Evolutionary conservation across 1,140 invertebrate genomes (phyloP), one percentile per base, ranked within the genome.

Genomic region (Caerostris darwini): DNA sequence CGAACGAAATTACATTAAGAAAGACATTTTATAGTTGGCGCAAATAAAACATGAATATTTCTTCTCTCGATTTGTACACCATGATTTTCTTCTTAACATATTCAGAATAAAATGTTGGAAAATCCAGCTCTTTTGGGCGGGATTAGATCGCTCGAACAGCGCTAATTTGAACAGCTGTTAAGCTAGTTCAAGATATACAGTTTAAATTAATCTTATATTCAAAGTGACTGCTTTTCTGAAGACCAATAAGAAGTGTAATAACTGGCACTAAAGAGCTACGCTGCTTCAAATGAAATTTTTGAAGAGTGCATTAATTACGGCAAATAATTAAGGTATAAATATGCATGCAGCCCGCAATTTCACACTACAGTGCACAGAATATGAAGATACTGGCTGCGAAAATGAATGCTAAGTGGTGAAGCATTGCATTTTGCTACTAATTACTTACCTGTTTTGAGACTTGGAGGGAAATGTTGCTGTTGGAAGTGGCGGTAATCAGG

Each of bases 241-340:
- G 56, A 83, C 82, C 82, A 83, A 83, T 83, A 83, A 83, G 82
- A 83, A 14, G 54, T 17, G 54, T 58, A 83, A 83, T 83, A 83
- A 58, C 82, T n/a, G 56, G 34, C 53, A 58, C 82, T 83, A 83
- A 58, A 57, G 56, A 83, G 56, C 34, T 77, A 53, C 71, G 19
- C 34, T 77, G 71, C 34, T 14, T 14, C 57, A 61, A 34, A 61
- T 59, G 34, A 87, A 61, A 87, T 61, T 87, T 87, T 87, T 87
- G 53, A 61, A 19, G 59, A 87, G 57, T 87, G 85, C 85, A 87
- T 87, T 87, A 87, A 87, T 87, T 87, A 87, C 50, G 85, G 58
- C 85, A 87, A 87, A 87, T 87, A 87, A 87, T 87, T 87, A 87
- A 87, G 85, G 85, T 87, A 87, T 87, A 87, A 87, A 87, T 87